Conservation (phyloP, 2,113 vertebrate species). For the Ornithorhynchus anatinus region DNA sequence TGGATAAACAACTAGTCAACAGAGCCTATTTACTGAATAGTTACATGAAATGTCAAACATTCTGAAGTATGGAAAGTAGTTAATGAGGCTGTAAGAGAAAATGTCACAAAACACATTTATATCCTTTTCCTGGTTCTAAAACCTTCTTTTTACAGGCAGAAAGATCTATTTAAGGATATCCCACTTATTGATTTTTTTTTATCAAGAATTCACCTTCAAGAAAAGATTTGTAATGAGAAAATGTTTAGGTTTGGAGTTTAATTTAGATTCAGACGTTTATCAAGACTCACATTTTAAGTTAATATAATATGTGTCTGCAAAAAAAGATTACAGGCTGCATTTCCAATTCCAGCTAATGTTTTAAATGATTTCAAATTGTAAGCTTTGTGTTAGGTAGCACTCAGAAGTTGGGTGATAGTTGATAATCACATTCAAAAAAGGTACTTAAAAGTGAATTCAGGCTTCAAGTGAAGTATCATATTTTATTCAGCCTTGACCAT, state of each 20-base stretch:
- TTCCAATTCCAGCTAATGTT: not conserved
- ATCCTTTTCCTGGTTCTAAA: constrained; percentile 22
- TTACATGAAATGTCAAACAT: constrained; percentile 44
- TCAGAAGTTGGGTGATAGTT: not conserved
- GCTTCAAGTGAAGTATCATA: not conserved
- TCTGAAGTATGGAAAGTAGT: constrained; percentile 26
- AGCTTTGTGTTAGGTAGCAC: not conserved
- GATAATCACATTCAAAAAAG: not conserved
- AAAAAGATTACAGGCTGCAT: not conserved
- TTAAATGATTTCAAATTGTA: not conserved
- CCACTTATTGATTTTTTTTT: constrained; percentile 37
- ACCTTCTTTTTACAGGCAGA: constrained; percentile 12
- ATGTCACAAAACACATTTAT: constrained; percentile 41
- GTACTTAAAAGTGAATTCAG: not conserved
- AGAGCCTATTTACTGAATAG: not conserved
- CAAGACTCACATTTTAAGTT: not conserved
- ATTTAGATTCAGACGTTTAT: not conserved
- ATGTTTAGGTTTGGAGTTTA: not conserved
- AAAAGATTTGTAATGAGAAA: constrained; percentile 28
- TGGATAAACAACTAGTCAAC: constrained; percentile 13
- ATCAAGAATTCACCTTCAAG: not conserved
- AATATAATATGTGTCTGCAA: not conserved
- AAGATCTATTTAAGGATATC: constrained; percentile 18
- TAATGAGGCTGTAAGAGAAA: constrained; percentile 48
- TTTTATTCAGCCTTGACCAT: not conserved